These are phyloP conservation scores for Chamaea fasciata DNA, from an alignment of 2,113 vertebrate genomes.

Conservation along the genomic window DNA sequence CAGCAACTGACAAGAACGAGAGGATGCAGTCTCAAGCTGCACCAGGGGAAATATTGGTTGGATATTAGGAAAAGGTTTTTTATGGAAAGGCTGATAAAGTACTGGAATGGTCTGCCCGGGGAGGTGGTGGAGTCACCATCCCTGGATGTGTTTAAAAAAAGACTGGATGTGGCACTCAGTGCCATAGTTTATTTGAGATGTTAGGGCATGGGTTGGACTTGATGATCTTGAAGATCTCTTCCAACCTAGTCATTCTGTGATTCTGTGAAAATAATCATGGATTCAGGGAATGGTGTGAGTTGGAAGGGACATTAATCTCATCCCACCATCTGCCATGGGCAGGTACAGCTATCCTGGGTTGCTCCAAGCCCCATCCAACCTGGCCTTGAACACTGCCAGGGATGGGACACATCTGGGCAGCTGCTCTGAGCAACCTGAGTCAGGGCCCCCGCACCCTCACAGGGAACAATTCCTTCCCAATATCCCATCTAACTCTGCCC, in stretches of 20 bases:
- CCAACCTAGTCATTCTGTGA: neutral
- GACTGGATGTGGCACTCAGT: neutral
- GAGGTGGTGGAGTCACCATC: neutral
- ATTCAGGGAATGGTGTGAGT: neutral
- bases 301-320: neutral
- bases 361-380: rapidly evolving
- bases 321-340: neutral
- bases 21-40: neutral
- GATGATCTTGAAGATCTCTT: neutral
- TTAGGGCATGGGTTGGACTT: neutral
- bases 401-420: neutral
- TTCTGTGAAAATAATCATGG: neutral
- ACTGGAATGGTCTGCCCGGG: neutral
- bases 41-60: neutral
- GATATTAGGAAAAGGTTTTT: neutral
- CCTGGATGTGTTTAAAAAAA: neutral
- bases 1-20: neutral
- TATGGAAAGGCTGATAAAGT: neutral
- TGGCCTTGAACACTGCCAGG: neutral
- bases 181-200: neutral
- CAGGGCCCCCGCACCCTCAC: neutral
- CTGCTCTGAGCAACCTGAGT: neutral
- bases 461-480: neutral
- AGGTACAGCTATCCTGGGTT: neutral
- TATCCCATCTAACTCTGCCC: neutral